These are phyloP conservation scores for Hypena proboscidalis DNA, from an alignment of 2,888 invertebrate genomes.

Conservation along the genomic window DNA sequence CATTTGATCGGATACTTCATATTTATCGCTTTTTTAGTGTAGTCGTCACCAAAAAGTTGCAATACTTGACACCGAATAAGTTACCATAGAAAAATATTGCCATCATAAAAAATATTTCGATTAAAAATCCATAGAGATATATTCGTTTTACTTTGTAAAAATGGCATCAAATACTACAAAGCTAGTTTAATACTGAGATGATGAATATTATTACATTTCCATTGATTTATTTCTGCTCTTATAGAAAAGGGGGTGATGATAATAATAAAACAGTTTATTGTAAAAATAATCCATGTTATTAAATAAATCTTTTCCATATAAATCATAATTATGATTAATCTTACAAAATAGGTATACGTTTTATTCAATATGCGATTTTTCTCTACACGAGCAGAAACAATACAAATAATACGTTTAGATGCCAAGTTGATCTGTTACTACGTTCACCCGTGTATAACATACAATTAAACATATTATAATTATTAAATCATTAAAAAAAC, in stretches of 20 bases:
- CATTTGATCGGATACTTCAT: slow-evolving; percentile 2
- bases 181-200: slow-evolving; percentile 77
- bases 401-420: slow-evolving; percentile 48
- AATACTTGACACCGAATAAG: slow-evolving; percentile 52
- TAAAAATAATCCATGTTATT: background rate
- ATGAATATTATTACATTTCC: slow-evolving; percentile 46
- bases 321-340: background rate
- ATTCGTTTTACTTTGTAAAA: slow-evolving; percentile 56
- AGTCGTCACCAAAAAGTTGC: slow-evolving; percentile 31
- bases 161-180: slow-evolving; percentile 76
- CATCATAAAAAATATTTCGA: slow-evolving; percentile 46
- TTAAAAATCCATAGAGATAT: slow-evolving; percentile 39
- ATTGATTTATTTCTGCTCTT: slow-evolving; percentile 29
- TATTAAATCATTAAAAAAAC: slow-evolving; percentile 45
- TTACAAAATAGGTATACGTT: background rate
- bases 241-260: slow-evolving; percentile 8
- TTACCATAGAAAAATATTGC: slow-evolving; percentile 54
- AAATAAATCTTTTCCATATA: background rate
- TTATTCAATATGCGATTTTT: slow-evolving; percentile 1
- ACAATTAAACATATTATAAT: slow-evolving; percentile 47
- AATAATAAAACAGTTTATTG: background rate
- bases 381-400: slow-evolving; percentile 33
- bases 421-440: slow-evolving; percentile 47
- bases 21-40: slow-evolving; percentile 21
- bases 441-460: slow-evolving; percentile 48